Base-by-base conservation (phyloP, 2,113 vertebrate genomes). In the Salminus brasiliensis region DNA sequence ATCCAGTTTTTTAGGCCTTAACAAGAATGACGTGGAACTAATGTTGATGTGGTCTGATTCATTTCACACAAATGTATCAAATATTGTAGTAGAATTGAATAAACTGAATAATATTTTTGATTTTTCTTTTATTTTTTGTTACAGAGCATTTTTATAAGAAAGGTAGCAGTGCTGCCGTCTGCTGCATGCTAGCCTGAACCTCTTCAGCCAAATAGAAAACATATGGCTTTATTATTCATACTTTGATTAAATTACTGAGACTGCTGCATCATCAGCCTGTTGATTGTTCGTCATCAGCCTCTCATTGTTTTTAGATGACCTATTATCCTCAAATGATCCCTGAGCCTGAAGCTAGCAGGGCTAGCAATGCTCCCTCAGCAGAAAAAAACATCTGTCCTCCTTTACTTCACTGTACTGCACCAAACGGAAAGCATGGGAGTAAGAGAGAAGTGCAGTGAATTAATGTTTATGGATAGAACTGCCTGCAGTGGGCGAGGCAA, bases 321-420 rank as follows among this genome's bases (percentile, higher is more conserved):
- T 67, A 39, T 67, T 68, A 43, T 73, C 53, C 62, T 72, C 45
- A 65, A 34, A 13, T 67, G 74, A 87, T 73, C 75, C 81, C 62
- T 77, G 53, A 34, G 75, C 83, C 72, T 63, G 72, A 77, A 81
- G 53, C 11, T 29, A 83, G 15, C 65, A 57, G 52, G n/a, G 30
- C 25, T 18, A 75, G 41, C 74, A 66, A 18, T 76, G 65, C 63
- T 68, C 18, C 15, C 30, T 67, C 62, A 76, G 47, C 49, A 53
- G 49, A 67, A 5, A 6, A 23, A 59, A 84, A 59, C 83, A 88
- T 86, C 83, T 82, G 87, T 70, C 43, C 39, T 53, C 41, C 59
- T 23, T 63, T 63, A 78, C 27, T 25, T 72, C 76, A 32, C 16
- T 68, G 71, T 39, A 34, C 25, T 60, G 30, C 27, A 59, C 12